Percentiles rank a stretch among this genome's conserved stretches.
Evolutionary conservation across 1,140 invertebrate species (phyloP).

Genomic region (Chlorops oryzae): DNA sequence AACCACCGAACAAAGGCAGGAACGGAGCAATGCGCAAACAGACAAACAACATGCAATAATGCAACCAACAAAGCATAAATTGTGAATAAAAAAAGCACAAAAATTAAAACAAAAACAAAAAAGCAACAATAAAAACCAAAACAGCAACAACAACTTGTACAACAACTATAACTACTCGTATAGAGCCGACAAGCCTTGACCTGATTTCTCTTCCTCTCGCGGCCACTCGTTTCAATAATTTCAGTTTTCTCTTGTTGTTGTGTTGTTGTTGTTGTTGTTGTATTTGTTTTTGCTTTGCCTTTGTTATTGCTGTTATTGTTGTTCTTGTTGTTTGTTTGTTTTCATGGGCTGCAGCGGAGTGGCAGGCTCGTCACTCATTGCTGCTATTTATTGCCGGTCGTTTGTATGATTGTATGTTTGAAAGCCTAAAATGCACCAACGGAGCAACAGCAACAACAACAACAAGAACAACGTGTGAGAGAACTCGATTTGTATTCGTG

Average conservation of each 20-base stretch:
- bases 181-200: slow-evolving; percentile 45
- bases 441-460: no score
- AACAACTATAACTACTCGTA: slow-evolving; percentile 18
- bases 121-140: no score
- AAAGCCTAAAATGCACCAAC: no score
- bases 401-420: no score
- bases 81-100: no score
- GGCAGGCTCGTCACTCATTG: neutral
- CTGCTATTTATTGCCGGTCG: no score
- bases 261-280: no score
- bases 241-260: no score
- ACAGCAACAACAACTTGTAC: no score
- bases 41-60: slow-evolving; percentile 40
- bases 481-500: slow-evolving; percentile 9
- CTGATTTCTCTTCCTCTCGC: slow-evolving; percentile 48
- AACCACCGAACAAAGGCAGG: slow-evolving; percentile 1
- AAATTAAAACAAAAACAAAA: no score
- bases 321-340: slow-evolving; percentile 11
- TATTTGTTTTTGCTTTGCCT: no score
- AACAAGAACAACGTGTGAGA: slow-evolving; percentile 17
- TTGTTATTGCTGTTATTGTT: slow-evolving; percentile 14
- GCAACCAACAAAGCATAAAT: slow-evolving; percentile 48
- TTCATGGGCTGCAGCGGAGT: neutral
- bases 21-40: slow-evolving; percentile 4
- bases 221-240: no score